Evolutionary conservation across 2,113 vertebrate species (phyloP).

Genomic region (Odontophorus gujanensis): DNA sequence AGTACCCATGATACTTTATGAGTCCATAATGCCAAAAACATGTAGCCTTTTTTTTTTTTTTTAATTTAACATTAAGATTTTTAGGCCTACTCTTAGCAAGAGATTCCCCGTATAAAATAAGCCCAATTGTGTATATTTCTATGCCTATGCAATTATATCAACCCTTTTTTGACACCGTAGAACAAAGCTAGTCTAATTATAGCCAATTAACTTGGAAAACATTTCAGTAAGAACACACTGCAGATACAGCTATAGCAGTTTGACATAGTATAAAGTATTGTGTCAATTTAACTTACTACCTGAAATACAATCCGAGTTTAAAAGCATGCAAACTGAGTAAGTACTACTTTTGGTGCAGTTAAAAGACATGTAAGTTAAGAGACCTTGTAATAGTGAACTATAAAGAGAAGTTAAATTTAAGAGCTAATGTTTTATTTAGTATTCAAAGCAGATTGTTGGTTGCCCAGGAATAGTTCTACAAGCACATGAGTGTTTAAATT

Average conservation of each 20-base stretch:
- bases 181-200: background rate
- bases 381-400: slow-evolving; percentile 45
- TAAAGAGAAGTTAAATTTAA: slow-evolving; percentile 46
- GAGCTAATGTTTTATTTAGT: slow-evolving; percentile 24
- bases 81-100: slow-evolving; percentile 34
- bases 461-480: slow-evolving; percentile 57
- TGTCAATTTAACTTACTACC: slow-evolving; percentile 36
- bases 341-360: slow-evolving; percentile 51
- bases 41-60: slow-evolving; percentile 19
- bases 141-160: slow-evolving; percentile 18
- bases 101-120: slow-evolving; percentile 32
- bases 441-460: slow-evolving; percentile 60
- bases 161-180: slow-evolving; percentile 1
- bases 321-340: slow-evolving; percentile 67
- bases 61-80: slow-evolving; percentile 10
- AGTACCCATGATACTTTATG: slow-evolving; percentile 16
- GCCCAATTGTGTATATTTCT: slow-evolving; percentile 26
- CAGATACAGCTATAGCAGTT: slow-evolving; percentile 31
- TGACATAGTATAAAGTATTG: background rate
- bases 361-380: slow-evolving; percentile 36
- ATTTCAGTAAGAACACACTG: slow-evolving; percentile 19
- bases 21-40: slow-evolving; percentile 56
- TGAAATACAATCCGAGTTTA: slow-evolving; percentile 68
- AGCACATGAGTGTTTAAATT: slow-evolving; percentile 44
- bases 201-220: slow-evolving; percentile 22